A percentile compares a stretch with the other conserved stretches of the same genome.
Evolutionary conservation across 2,888 invertebrate species (phyloP).

Genomic region (Odontocerum albicorne): DNA sequence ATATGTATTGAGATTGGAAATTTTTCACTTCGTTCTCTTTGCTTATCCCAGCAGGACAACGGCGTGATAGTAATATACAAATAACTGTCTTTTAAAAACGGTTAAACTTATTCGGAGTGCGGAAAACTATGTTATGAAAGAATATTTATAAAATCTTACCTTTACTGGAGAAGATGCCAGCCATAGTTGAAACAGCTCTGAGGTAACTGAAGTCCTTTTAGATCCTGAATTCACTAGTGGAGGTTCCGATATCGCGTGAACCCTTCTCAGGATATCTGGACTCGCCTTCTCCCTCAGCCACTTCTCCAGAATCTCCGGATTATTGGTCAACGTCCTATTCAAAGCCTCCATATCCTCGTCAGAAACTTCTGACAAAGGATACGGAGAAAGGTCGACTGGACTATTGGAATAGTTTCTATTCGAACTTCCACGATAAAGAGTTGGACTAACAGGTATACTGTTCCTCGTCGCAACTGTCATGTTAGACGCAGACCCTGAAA

Average conservation of each 20-base stretch:
- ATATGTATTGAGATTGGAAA: too few species aligned
- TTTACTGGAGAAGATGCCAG: conserved; percentile 76
- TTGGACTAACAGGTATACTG: conserved; percentile 22
- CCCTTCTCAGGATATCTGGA: conserved; percentile 62
- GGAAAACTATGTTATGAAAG: too few species aligned
- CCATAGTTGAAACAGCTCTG: conserved; percentile 85
- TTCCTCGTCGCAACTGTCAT: conserved; percentile 39
- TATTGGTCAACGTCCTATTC: conserved; percentile 50
- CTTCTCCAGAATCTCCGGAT: conserved; percentile 70
- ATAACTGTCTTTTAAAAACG: too few species aligned
- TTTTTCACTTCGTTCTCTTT: too few species aligned
- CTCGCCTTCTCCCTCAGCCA: conserved; percentile 79
- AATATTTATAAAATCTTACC: too few species aligned
- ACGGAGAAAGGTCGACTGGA: conserved; percentile 21
- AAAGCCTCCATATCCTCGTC: conserved; percentile 52
- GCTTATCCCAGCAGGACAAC: too few species aligned
- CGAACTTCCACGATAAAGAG: conserved; percentile 14
- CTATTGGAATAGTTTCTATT: conserved; percentile 27
- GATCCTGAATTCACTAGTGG: conserved; percentile 56
- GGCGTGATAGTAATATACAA: too few species aligned
- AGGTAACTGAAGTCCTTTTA: conserved; percentile 74
- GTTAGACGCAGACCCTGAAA: conserved; percentile 45
- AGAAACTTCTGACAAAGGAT: conserved; percentile 39
- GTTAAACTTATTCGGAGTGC: too few species aligned
- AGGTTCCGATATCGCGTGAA: conserved; percentile 60